These are phyloP conservation scores for Nansenia antarctica DNA, from an alignment of 2,113 vertebrate species.

Conservation along the genomic window DNA sequence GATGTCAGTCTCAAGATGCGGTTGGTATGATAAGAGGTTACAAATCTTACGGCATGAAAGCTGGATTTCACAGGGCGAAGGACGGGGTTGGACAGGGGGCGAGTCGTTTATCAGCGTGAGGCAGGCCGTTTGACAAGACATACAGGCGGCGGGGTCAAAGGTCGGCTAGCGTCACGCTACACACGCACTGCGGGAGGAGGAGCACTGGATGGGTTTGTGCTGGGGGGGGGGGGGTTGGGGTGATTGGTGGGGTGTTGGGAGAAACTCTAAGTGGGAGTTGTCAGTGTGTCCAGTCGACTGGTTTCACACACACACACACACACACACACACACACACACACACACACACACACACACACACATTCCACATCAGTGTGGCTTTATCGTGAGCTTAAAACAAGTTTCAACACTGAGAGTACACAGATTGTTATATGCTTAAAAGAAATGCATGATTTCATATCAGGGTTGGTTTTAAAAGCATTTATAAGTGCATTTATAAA, in stretches of 20 bases:
- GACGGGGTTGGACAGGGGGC: not conserved
- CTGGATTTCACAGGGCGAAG: not conserved
- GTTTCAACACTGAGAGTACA: no score
- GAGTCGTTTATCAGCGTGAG: constrained; percentile 14
- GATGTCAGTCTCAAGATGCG: not conserved
- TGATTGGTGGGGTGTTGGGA: not conserved
- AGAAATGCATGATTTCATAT: no score
- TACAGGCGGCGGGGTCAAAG: constrained; percentile 8
- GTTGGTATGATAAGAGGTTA: not conserved
- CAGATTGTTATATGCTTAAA: no score
- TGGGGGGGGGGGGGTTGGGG: not conserved
- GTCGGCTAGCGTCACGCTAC: not conserved
- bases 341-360: not conserved
- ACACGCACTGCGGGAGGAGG: not conserved
- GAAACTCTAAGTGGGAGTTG: not conserved
- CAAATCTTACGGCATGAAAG: not conserved
- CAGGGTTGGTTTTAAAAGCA: no score
- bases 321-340: not conserved
- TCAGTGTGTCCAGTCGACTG: no score
- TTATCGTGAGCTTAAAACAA: no score
- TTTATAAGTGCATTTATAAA: no score
- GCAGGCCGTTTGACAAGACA: not conserved
- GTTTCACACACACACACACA: not conserved
- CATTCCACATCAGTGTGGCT: not conserved
- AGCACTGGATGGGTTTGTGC: not conserved